A percentile compares a stretch with the other conserved stretches of the same genome.
Conservation (phyloP, 2,113 vertebrate genomes). For the Pardalotus punctatus region DNA sequence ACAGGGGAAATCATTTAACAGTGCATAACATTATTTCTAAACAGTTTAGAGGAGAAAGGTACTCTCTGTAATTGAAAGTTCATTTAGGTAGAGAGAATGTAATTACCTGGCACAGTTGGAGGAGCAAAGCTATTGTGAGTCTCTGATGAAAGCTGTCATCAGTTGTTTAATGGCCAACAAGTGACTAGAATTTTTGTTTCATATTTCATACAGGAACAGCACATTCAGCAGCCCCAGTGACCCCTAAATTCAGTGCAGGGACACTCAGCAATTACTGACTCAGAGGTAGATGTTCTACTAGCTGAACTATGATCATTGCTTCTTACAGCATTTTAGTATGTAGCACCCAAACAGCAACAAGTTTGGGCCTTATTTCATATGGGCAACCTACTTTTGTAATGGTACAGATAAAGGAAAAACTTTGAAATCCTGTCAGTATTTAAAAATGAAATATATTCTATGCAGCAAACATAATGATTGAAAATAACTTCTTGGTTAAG, state of each 20-base stretch:
- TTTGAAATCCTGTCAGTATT: neutral
- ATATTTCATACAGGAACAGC: conserved; percentile 20
- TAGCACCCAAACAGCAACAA: neutral
- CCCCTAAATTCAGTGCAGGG: conserved; percentile 1
- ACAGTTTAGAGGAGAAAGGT: conserved; percentile 11
- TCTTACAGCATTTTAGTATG: neutral
- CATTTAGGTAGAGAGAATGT: conserved; percentile 37
- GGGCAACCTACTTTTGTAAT: neutral
- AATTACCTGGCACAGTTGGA: conserved; percentile 24
- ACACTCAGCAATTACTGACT: neutral
- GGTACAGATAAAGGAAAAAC: neutral
- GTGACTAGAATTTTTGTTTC: conserved; percentile 31
- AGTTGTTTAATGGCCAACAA: conserved; percentile 38
- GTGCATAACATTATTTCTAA: neutral
- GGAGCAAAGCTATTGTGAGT: neutral
- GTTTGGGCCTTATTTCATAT: neutral
- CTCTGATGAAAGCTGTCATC: conserved; percentile 37
- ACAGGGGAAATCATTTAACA: neutral
- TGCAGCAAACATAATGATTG: neutral
- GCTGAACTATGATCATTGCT: neutral
- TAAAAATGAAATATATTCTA: neutral
- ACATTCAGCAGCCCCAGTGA: conserved; percentile 26
- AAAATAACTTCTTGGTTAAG: neutral
- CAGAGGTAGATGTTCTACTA: neutral
- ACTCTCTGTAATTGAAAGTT: conserved; percentile 31